Percentiles rank a stretch among this genome's conserved stretches.
Evolutionary conservation across 2,888 invertebrate species (phyloP).

Genomic region (Himalopsyche japonica): DNA sequence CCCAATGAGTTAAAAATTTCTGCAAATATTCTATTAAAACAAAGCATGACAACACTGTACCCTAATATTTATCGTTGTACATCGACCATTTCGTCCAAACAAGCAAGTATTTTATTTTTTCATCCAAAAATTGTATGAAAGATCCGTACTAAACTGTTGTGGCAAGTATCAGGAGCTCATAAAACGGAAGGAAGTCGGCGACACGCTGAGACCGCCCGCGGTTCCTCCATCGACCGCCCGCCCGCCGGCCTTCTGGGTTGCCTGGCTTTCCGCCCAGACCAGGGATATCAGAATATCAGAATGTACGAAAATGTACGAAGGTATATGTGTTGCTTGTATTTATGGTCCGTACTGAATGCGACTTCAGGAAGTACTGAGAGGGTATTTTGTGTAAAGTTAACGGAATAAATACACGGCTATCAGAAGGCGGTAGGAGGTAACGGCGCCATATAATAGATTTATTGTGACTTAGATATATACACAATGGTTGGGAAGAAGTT

Average conservation of each 20-base stretch:
- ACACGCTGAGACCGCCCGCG: conserved; percentile 21
- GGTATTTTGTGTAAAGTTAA: conserved; percentile 2
- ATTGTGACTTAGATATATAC: background rate
- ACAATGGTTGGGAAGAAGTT: background rate
- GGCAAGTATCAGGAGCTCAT: conserved; percentile 7
- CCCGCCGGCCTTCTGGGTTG: background rate
- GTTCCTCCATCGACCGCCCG: conserved; percentile 10
- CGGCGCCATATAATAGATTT: background rate
- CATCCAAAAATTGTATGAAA: background rate
- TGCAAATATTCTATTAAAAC: background rate
- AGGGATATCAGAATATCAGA: background rate
- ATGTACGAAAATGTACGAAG: background rate
- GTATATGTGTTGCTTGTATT: background rate
- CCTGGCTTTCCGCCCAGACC: background rate
- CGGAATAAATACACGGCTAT: conserved; percentile 5
- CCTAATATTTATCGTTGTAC: background rate
- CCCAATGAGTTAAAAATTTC: too few relatives aligned
- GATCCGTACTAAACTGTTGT: background rate
- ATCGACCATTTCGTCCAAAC: background rate
- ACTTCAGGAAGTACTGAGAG: background rate
- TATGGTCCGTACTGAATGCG: background rate
- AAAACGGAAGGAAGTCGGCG: conserved; percentile 3
- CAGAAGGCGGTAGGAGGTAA: background rate
- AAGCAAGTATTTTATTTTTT: background rate
- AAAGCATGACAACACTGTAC: background rate